Conservation (phyloP, 1,140 invertebrate genomes). For the Bradysia coprophila region DNA sequence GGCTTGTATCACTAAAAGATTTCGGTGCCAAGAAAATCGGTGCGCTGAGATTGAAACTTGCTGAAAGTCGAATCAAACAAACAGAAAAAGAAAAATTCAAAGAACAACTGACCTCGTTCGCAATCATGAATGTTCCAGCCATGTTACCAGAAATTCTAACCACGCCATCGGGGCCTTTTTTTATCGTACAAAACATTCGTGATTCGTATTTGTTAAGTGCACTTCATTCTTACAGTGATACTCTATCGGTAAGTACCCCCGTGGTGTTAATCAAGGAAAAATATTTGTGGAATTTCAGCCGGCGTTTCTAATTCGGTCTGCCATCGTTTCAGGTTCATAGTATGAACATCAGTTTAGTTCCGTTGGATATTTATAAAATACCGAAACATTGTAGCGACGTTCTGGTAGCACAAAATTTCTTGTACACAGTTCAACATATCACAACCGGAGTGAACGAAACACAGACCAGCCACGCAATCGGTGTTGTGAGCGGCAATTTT, state of each 20-base stretch:
- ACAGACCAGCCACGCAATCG: conserved; percentile 8
- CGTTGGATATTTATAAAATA: conserved; percentile 49
- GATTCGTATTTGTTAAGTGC: conserved; percentile 20
- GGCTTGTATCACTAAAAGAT: conserved; percentile 40
- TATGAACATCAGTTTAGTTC: conserved; percentile 39
- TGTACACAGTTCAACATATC: conserved; percentile 21
- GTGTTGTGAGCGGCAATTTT: conserved; percentile 21
- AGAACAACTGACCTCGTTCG: conserved; percentile 8
- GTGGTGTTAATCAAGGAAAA: too few species aligned
- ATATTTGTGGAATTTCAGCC: too few species aligned
- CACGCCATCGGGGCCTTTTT: conserved; percentile 17
- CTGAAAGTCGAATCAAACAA: conserved; percentile 27
- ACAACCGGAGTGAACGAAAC: conserved; percentile 5
- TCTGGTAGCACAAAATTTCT: conserved; percentile 20
- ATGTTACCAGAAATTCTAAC: conserved; percentile 18
- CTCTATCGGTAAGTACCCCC: conserved; percentile 11
- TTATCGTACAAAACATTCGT: conserved; percentile 19
- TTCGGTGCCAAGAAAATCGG: conserved; percentile 44
- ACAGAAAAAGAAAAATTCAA: conserved; percentile 4
- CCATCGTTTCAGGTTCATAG: conserved; percentile 31
- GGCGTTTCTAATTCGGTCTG: too few species aligned
- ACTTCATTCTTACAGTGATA: conserved; percentile 19
- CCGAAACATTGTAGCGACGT: conserved; percentile 24
- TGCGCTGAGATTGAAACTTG: conserved; percentile 41
- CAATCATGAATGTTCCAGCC: conserved; percentile 20